Base-by-base conservation (phyloP, 2,113 vertebrate genomes). In the Pavo muticus region DNA sequence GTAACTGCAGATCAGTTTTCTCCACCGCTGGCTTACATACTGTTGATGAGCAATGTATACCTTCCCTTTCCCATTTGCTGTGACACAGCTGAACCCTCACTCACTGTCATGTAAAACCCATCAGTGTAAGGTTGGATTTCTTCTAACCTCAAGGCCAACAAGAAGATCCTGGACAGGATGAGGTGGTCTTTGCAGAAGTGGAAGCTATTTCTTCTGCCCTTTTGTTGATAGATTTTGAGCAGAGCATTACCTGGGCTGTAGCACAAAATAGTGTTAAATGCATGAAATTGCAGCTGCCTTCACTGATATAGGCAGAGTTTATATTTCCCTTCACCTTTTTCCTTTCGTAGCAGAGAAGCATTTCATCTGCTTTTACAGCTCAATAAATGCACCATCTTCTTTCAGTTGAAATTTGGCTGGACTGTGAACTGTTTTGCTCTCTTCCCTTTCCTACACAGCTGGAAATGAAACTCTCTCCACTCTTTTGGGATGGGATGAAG, bases 391-490 rank as follows among this genome's bases (percentile, higher is more conserved):
- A 52, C 50, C 77, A 59, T 69, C 70, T 92, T 77, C 37, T 88
- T 91, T 85, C 57, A 79, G 19, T 1, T 80, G 47, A 93, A 91
- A 77, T 77, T 83, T 92, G 84, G 60, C 90, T 88, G 25, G 75
- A 47, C 39, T 70, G 19, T 47, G 50, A 71, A 80, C 77, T 90
- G 56, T 94, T 92, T 90, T 90, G 29, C 50, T 84, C 24, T 69
- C 42, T 89, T 77, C 85, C 60, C 45, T 80, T 90, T 87, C 44
- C 60, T 83, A 44, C 45, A 32, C 85, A 92, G 82, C 72, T 95
- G 75, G 91, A 95, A 74, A 64, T 63, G 0, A 86, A 87, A 91
- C 60, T 42, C 16, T 85, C 5, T 44, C 39, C 71, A 32, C 21
- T 7, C 77, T 67, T 93, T 86, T 16, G 47, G 56, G 32, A 63